phyloP scores from a whole-genome alignment of 1,140 invertebrate genomes.

The Adelges cooleyi region DNA sequence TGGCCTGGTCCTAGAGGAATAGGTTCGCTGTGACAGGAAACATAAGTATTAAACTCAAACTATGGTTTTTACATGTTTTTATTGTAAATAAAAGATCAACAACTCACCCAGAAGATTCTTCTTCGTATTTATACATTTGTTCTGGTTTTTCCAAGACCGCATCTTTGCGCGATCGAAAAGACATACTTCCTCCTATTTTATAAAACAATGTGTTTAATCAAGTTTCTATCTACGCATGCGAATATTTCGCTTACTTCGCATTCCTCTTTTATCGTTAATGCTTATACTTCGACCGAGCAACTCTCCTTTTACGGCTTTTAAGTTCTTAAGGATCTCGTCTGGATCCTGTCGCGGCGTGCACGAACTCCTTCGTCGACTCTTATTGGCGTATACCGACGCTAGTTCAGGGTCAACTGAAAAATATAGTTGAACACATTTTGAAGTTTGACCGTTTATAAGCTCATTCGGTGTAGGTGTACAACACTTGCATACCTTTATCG shows the following conservation, averaged over 20 bases:
- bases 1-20: conserved; percentile 58
- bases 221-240: background rate
- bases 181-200: conserved; percentile 2
- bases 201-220: background rate
- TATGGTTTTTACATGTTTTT: background rate
- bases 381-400: conserved; percentile 47
- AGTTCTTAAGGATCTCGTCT: conserved; percentile 63
- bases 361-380: conserved; percentile 60
- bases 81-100: background rate
- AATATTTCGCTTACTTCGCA: conserved; percentile 48
- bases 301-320: conserved; percentile 67
- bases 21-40: background rate
- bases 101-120: background rate
- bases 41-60: background rate
- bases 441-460: no score
- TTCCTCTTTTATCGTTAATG: conserved; percentile 43
- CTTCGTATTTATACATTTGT: background rate
- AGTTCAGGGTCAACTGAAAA: conserved; percentile 40
- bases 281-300: conserved; percentile 61
- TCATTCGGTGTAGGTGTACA: no score
- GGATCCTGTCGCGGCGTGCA: conserved; percentile 58
- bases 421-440: no score
- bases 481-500: conserved; percentile 31
- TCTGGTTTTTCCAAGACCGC: background rate
- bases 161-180: background rate